These are phyloP conservation scores for Paramacrobiotus metropolitanus DNA, from an alignment of 1,140 invertebrate species.

Conservation along the genomic window DNA sequence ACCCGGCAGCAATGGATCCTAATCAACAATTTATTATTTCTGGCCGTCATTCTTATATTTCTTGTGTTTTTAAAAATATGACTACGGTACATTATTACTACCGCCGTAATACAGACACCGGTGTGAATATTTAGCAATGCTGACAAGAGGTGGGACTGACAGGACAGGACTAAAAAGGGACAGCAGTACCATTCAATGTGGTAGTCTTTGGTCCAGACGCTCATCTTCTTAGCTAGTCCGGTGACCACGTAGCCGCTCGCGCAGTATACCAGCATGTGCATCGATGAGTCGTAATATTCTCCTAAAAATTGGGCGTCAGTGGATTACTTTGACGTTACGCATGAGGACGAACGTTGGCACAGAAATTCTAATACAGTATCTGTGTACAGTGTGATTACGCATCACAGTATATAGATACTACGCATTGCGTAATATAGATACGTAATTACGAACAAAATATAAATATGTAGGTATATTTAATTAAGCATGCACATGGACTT, in stretches of 20 bases:
- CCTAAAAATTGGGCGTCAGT: too few species aligned
- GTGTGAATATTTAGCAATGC: too few species aligned
- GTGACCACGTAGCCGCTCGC: neutral
- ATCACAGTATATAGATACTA: too few species aligned
- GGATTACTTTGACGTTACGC: too few species aligned
- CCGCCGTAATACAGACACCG: too few species aligned
- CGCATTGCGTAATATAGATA: neutral
- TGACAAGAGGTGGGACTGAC: too few species aligned
- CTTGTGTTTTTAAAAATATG: neutral
- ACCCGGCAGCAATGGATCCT: neutral
- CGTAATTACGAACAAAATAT: neutral
- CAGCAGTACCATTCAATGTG: constrained; percentile 4
- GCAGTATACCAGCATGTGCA: neutral
- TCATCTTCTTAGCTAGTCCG: neutral
- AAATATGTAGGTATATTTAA: neutral
- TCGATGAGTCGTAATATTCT: neutral
- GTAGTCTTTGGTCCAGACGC: neutral
- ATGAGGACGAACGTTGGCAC: too few species aligned
- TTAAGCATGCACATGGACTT: too few species aligned
- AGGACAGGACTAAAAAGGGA: too few species aligned
- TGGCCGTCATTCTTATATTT: neutral
- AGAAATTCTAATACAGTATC: too few species aligned
- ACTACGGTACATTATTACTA: too few species aligned
- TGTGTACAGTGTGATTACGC: too few species aligned
- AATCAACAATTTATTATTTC: neutral